Percentiles rank a stretch among this genome's conserved stretches.
Conservation (phyloP, 2,113 vertebrate genomes). For the Actinemys pallida region DNA sequence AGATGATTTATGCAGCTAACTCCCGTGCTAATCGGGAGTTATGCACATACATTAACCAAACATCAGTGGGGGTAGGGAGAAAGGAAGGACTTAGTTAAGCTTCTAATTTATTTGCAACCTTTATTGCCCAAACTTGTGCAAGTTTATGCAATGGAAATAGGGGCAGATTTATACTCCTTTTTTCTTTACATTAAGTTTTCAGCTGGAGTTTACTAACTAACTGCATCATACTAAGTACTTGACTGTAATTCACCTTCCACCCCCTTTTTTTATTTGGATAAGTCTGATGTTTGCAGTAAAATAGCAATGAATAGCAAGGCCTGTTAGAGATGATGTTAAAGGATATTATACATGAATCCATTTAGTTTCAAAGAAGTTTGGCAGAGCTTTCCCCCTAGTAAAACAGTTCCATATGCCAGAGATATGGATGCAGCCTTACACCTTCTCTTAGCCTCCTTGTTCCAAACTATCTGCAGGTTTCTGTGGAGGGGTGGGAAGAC, state of each 20-base stretch:
- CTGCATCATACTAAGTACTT: slow-evolving; percentile 16
- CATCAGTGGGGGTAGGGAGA: neutral
- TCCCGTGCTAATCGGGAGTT: neutral
- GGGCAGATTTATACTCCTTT: neutral
- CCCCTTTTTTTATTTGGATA: slow-evolving; percentile 61
- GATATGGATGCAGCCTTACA: slow-evolving; percentile 63
- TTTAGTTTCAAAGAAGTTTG: slow-evolving; percentile 79
- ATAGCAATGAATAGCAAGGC: slow-evolving; percentile 78
- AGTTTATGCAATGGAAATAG: slow-evolving; percentile 1
- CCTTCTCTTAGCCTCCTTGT: slow-evolving; percentile 65
- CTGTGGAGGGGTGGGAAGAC: neutral
- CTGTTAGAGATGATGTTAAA: slow-evolving; percentile 81
- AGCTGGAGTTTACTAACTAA: slow-evolving; percentile 30
- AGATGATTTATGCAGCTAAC: neutral
- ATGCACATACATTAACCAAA: neutral
- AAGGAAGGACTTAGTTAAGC: neutral
- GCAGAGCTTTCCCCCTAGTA: slow-evolving; percentile 74
- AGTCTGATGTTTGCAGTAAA: slow-evolving; percentile 56
- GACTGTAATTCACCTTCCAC: slow-evolving; percentile 24
- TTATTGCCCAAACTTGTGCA: neutral
- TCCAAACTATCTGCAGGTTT: slow-evolving; percentile 58
- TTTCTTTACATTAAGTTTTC: slow-evolving; percentile 32
- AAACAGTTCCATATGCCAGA: slow-evolving; percentile 83
- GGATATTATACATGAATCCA: slow-evolving; percentile 81
- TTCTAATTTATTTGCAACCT: slow-evolving; percentile 27